phyloP scores from a whole-genome alignment of 2,888 invertebrate genomes.

The Agrochola macilenta region DNA sequence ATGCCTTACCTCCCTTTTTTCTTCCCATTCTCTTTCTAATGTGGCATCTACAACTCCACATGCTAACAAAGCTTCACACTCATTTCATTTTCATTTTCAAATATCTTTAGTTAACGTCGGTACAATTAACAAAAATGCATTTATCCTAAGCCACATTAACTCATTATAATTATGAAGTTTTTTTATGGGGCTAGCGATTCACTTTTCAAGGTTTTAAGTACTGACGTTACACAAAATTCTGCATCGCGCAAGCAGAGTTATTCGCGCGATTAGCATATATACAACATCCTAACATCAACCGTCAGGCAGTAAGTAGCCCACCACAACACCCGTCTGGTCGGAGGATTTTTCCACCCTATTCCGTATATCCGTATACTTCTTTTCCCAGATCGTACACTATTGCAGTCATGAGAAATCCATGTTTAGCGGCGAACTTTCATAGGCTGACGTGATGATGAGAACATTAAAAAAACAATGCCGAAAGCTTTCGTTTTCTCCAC shows the following conservation, averaged over 20 bases:
- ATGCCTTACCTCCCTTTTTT: background rate
- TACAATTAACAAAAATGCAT: too few relatives aligned
- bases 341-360: too few relatives aligned
- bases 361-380: background rate
- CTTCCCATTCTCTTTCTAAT: background rate
- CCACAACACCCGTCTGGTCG: background rate
- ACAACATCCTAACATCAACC: background rate
- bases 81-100: too few relatives aligned
- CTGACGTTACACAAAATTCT: background rate
- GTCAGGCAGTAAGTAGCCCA: background rate
- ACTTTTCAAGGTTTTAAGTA: too few relatives aligned
- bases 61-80: background rate
- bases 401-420: background rate
- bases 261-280: background rate
- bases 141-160: too few relatives aligned
- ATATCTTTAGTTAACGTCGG: too few relatives aligned
- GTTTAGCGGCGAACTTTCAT: background rate
- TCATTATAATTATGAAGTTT: too few relatives aligned
- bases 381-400: background rate
- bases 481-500: background rate
- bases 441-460: too few relatives aligned
- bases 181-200: too few relatives aligned
- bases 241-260: background rate
- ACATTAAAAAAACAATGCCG: slow-evolving; percentile 3
- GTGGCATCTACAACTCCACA: background rate